Conservation (phyloP, 2,888 invertebrate species). For the Orgyia antiqua region DNA sequence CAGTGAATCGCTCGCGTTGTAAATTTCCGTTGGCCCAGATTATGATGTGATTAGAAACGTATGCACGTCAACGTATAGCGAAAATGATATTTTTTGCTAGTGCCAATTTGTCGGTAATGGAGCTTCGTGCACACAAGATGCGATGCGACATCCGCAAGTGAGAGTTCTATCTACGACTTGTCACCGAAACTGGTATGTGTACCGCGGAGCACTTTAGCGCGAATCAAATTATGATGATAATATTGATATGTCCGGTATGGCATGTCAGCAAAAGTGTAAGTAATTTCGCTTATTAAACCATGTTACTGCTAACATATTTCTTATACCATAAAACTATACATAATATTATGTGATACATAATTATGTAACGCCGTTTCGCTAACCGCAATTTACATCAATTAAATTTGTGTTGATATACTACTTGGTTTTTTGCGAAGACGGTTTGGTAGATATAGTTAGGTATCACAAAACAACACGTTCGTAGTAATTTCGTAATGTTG, state of each 20-base stretch:
- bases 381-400: too few relatives aligned
- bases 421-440: too few relatives aligned
- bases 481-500: too few relatives aligned
- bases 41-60: constrained; percentile 71
- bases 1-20: constrained; percentile 62
- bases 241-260: constrained; percentile 59
- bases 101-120: constrained; percentile 67
- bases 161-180: constrained; percentile 69
- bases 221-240: constrained; percentile 54
- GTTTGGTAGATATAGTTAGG: too few relatives aligned
- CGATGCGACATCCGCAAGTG: constrained; percentile 70
- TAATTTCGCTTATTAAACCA: constrained; percentile 57
- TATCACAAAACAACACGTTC: too few relatives aligned
- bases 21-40: constrained; percentile 75
- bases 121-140: constrained; percentile 59
- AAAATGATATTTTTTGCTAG: constrained; percentile 70
- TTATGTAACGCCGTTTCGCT: neutral
- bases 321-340: constrained; percentile 12
- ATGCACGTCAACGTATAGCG: constrained; percentile 48
- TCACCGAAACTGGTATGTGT: constrained; percentile 72
- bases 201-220: constrained; percentile 42
- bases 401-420: too few relatives aligned
- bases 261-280: constrained; percentile 57
- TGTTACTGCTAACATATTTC: neutral
- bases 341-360: constrained; percentile 1